A percentile compares a stretch with the other conserved stretches of the same genome.
Evolutionary conservation across 1,140 invertebrate genomes (phyloP).

Genomic region (Cyclargus thomasi): DNA sequence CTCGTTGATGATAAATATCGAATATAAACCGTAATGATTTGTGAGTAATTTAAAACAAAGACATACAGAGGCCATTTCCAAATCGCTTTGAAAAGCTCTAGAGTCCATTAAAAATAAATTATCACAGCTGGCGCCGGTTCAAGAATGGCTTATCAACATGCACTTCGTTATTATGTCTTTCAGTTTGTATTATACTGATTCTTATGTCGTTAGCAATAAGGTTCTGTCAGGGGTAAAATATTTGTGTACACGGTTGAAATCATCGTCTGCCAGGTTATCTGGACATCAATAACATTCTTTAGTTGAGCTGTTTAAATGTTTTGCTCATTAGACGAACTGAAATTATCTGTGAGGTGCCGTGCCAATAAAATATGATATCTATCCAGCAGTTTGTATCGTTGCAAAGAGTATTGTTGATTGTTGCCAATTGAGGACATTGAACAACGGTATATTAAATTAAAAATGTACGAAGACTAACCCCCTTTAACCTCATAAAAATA

Average conservation of each 20-base stretch:
- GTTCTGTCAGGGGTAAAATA: too few species aligned
- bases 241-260: neutral
- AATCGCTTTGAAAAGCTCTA: neutral
- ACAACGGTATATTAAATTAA: too few species aligned
- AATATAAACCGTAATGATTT: neutral
- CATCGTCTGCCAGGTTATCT: neutral
- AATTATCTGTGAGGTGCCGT: neutral
- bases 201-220: too few species aligned
- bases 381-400: too few species aligned
- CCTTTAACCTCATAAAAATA: too few species aligned
- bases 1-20: too few species aligned
- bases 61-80: neutral
- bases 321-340: neutral
- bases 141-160: neutral
- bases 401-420: too few species aligned
- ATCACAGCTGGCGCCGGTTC: neutral
- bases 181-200: too few species aligned
- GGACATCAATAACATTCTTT: slow-evolving; percentile 1
- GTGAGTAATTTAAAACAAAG: neutral
- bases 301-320: neutral
- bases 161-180: too few species aligned
- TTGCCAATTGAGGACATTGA: too few species aligned
- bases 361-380: too few species aligned
- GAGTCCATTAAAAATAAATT: slow-evolving; percentile 1
- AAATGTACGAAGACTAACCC: too few species aligned